Evolutionary conservation across 2,888 invertebrate species (phyloP), one percentile per base, ranked within the genome.

Genomic region (Oscheius myriophilus): DNA sequence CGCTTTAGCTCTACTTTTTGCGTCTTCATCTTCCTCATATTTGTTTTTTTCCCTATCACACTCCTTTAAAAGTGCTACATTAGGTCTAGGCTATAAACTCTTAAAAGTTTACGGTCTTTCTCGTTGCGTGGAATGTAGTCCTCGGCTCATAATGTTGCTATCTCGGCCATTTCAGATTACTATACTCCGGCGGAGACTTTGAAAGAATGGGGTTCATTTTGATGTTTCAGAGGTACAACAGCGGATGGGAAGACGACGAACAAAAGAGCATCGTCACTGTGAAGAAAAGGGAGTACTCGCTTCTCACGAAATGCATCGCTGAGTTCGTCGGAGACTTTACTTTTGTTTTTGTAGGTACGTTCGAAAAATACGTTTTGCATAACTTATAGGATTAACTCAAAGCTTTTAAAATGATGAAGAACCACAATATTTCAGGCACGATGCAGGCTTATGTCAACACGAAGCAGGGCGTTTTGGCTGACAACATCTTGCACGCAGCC

Each of bases 311-410:
- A 69, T 81, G 79, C 57, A 51, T 78, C 21, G 81, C 76, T 41
- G 82, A 82, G 58, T 80, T 82, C 49, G 9, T 82, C 9, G 82
- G 82, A 23, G 77, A 75, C 51, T 67, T 80, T 57, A 79, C 80
- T 23, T 82, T 82, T 57, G 79, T 82, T 18, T 82, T 80, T 67
- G 73, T 80, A 49, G 82, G 82, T 81, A 45, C 45, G 70, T 64
- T 16, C n/a, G n/a, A n/a, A 43, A 12, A 43, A 12, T 14, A 43
- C 45, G 16, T 43, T 43, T 43, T 43, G 45, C 45, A 43, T 43
- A 43, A 43, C 16, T 43, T 43, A 12, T n/a, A 57, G 18, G 11
- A 52, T 12, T n/a, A 52, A n/a, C n/a, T 52, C 12, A 52, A 18
- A 18, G 23, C 23, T 16, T 52, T 52, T 52, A 39, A 14, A 52